Base-by-base conservation (phyloP, 2,797 vertebrate species). In the Halcyon smyrnensis region DNA sequence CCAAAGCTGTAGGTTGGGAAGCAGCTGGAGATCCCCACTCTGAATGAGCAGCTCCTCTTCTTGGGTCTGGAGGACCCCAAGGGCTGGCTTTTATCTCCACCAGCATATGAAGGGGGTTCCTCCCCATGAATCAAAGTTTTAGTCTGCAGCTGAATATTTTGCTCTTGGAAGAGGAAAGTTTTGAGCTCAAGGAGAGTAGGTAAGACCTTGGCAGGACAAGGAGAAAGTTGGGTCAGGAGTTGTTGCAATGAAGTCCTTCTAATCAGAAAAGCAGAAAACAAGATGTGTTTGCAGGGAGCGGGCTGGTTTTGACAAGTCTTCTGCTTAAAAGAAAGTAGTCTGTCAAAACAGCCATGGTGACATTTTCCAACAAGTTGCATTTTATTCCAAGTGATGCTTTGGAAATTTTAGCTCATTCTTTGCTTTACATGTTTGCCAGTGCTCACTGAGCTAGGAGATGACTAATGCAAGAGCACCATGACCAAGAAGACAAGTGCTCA, bases 331-430 rank as follows among this genome's bases (percentile, higher is more conserved):
- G 89, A 60, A 64, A 74, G 57, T 69, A 75, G 87, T 82, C 87
- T 95, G 87, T 96, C 96, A 95, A 91, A 96, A 95, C 77, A 93
- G 87, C 91, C 89, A 48, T 41, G 67, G 10, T 96, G 96, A 95
- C 87, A 87, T 94, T 97, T 96, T 84, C 92, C 93, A 95, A 73
- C 74, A 39, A 94, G 94, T 82, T 76, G 41, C 74, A 76, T 79
- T 87, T 90, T 65, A 84, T 86, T 84, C 85, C 43, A 41, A 81
- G 92, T 8, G 63, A 65, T 78, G 53, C 64, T 82, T 94, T 89
- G 77, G 93, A 96, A 95, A 59, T 87, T 89, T 92, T 27, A 89
- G 80, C 88, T 96, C 90, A 19, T 63, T 41, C 64, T 76, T 88
- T 57, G 65, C 80, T 85, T 60, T 36, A 19, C 60, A 1, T 27